Evolutionary conservation across 2,888 invertebrate species (phyloP), one percentile per base, ranked within the genome.

Genomic region (Pelosia muscerda): DNA sequence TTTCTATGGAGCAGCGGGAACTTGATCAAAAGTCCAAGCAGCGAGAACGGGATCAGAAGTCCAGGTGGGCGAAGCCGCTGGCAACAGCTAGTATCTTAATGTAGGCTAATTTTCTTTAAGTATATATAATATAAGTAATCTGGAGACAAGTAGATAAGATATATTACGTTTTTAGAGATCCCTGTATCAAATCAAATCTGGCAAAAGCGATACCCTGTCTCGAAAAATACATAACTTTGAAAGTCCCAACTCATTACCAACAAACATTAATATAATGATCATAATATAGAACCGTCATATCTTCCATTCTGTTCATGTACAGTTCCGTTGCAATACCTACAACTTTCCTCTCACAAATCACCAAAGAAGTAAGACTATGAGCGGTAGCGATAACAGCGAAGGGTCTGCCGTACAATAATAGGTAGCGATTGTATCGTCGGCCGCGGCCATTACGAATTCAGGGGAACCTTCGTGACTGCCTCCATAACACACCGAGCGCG

Each of bases 381-480:
- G 19, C 49, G n/a, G n/a, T n/a, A 6, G 49, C n/a, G 49, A 49
- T 49, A 49, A 49, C 49, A 2, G 19, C 19, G 4, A 15, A 38
- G 22, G 23, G 23, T 4, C 3, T 8, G 9, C 9, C 4, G 38
- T 38, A 59, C 22, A 59, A 59, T 38, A 59, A 23, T 9, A 55
- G 56, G 23, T n/a, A 23, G 9, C 34, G 55, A 72, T 56, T 2
- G 26, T 63, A 62, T 65, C 38, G 59, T 38, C 38, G 15, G 19
- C 9, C 34, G 13, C 59, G 15, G 34, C 25, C 22, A 59, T 59
- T 59, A 59, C 31, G n/a, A 15, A 26, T 38, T 23, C 60, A 65
- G 53, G 66, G 60, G 34, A 69, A 19, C 65, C n/a, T 61, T 57
- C 55, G 72, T 60, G 65, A 58, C 60, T 11, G 61, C 19, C n/a